Percentiles rank a stretch among this genome's conserved stretches.
Evolutionary conservation across 2,888 invertebrate species (phyloP).

Genomic region (Dynastes tityus): DNA sequence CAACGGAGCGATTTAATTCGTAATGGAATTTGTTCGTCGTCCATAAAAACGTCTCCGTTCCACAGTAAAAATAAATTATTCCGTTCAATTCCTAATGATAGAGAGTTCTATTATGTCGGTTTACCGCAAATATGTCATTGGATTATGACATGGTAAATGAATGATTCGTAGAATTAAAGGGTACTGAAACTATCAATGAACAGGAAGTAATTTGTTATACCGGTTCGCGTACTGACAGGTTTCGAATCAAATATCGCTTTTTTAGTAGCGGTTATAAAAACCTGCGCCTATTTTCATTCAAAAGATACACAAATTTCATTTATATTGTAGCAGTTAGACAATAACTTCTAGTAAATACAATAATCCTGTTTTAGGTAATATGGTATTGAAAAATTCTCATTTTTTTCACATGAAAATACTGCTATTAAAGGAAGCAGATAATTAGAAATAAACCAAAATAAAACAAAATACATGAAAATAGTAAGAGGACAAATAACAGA

Average conservation of each 20-base stretch:
- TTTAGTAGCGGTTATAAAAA: constrained; percentile 20
- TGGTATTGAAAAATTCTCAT: neutral
- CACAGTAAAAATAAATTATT: constrained; percentile 41
- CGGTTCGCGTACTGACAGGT: constrained; percentile 32
- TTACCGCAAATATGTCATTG: constrained; percentile 51
- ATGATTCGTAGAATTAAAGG: constrained; percentile 44
- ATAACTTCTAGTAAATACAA: neutral
- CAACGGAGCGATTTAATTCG: constrained; percentile 30
- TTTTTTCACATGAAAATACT: neutral
- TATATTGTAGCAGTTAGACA: neutral
- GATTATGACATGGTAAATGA: constrained; percentile 47
- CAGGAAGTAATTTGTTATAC: constrained; percentile 45
- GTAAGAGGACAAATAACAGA: too few species aligned
- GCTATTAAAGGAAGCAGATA: too few species aligned
- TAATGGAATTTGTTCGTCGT: constrained; percentile 33
- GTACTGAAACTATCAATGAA: constrained; percentile 43
- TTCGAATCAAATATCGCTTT: constrained; percentile 21
- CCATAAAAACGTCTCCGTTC: constrained; percentile 31
- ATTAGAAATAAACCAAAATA: too few species aligned
- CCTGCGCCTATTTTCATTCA: constrained; percentile 7
- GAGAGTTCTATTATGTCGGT: constrained; percentile 42
- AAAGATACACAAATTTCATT: neutral
- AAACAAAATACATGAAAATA: too few species aligned
- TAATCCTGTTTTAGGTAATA: neutral
- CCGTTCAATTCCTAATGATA: constrained; percentile 23